Evolutionary conservation across 2,797 vertebrate genomes (phyloP).

Genomic region (Poecilia velifera): DNA sequence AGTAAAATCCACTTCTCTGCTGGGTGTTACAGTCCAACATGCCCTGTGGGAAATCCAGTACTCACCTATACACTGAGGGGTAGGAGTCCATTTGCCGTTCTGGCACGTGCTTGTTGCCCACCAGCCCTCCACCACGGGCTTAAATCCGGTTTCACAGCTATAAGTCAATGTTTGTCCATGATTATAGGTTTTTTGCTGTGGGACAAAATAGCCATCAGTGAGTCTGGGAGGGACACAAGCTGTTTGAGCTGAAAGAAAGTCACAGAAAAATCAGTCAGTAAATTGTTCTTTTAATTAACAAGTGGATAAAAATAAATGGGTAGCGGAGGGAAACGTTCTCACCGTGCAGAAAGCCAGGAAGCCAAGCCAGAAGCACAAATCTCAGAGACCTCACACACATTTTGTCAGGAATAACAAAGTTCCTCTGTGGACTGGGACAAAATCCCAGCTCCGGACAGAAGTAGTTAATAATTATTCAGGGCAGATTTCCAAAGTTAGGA

Average conservation of each 20-base stretch:
- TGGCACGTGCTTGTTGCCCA: conserved; percentile 60
- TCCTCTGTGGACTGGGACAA: background rate
- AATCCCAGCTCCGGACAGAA: conserved; percentile 1
- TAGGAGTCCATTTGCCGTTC: conserved; percentile 40
- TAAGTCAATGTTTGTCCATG: background rate
- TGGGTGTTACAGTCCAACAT: background rate
- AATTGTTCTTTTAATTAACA: background rate
- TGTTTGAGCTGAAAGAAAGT: conserved; percentile 23
- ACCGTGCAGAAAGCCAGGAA: conserved; percentile 42
- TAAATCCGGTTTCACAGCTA: conserved; percentile 44
- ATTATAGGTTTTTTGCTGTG: accelerated
- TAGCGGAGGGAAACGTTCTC: background rate
- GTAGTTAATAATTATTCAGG: conserved; percentile 50
- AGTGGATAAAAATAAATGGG: background rate
- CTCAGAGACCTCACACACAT: conserved; percentile 35
- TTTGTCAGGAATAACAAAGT: conserved; percentile 18
- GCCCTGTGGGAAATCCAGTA: background rate
- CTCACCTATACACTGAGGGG: conserved; percentile 67
- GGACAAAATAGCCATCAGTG: conserved; percentile 39
- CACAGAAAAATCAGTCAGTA: background rate
- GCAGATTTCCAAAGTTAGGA: conserved; percentile 8
- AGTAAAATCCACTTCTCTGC: background rate
- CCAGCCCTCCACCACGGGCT: conserved; percentile 58
- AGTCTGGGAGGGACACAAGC: conserved; percentile 18
- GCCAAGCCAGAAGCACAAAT: conserved; percentile 46